Evolutionary conservation across 2,888 invertebrate species (phyloP).

Genomic region (Patella depressa): DNA sequence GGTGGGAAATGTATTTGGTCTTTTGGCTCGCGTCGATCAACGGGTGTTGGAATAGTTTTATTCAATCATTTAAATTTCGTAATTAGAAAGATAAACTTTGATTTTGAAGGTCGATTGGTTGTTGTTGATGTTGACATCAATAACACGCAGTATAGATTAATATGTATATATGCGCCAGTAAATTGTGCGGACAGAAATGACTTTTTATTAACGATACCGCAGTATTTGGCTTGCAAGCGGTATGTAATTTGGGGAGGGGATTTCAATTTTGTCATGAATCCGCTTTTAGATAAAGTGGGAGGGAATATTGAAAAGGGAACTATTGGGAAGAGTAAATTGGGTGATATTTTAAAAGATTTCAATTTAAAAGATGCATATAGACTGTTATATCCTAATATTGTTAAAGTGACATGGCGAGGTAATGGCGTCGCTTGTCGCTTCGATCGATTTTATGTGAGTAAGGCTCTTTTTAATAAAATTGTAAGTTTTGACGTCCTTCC

Average conservation of each 20-base stretch:
- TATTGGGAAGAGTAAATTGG: too few relatives aligned
- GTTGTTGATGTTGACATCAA: slow-evolving; percentile 3
- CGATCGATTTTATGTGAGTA: too few relatives aligned
- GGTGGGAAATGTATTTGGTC: not conserved
- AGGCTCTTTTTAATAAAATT: not conserved
- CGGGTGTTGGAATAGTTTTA: not conserved
- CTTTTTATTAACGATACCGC: slow-evolving; percentile 5
- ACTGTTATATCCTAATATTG: too few relatives aligned
- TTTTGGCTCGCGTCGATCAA: not conserved
- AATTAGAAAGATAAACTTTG: slow-evolving; percentile 4
- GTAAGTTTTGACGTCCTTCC: not conserved
- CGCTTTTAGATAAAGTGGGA: not conserved
- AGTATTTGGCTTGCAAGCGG: slow-evolving; percentile 2
- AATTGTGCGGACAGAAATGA: not conserved
- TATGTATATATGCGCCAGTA: not conserved
- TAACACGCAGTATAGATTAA: not conserved
- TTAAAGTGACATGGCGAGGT: too few relatives aligned
- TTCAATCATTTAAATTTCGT: not conserved
- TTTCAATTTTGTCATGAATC: slow-evolving; percentile 4
- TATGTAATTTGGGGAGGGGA: not conserved
- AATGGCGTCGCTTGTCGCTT: too few relatives aligned
- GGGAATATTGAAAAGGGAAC: not conserved
- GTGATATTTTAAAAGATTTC: not conserved
- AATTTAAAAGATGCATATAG: not conserved
- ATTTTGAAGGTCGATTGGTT: not conserved